Conservation (phyloP, 2,888 invertebrate species). For the Mycalesis mineus region DNA sequence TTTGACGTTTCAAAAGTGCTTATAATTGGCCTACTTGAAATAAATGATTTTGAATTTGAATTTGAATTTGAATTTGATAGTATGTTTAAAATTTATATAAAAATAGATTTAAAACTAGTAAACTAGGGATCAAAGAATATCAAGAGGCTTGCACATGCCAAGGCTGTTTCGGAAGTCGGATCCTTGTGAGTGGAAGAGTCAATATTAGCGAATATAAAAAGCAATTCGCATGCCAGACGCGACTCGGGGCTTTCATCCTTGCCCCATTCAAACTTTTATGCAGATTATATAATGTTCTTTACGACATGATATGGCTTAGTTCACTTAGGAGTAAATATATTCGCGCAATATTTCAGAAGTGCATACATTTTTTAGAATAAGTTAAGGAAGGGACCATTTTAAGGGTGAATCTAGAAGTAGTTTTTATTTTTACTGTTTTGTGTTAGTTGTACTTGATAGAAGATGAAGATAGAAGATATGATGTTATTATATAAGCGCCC, state of each 20-base stretch:
- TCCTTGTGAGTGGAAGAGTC: constrained; percentile 51
- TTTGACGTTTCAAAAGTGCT: no score
- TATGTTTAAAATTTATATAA: background rate
- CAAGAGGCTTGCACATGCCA: constrained; percentile 13
- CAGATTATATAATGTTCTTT: constrained; percentile 74
- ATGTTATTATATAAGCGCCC: no score
- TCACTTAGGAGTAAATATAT: constrained; percentile 73
- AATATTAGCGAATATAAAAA: constrained; percentile 63
- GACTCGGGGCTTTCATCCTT: constrained; percentile 66
- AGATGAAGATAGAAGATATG: no score
- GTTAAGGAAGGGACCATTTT: background rate
- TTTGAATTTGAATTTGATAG: no score
- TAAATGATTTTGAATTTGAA: no score
- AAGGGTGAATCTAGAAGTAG: no score
- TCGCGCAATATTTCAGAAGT: constrained; percentile 43
- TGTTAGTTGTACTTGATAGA: no score
- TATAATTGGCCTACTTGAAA: no score
- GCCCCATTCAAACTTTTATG: constrained; percentile 75
- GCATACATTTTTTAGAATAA: constrained; percentile 35
- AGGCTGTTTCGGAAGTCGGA: constrained; percentile 6
- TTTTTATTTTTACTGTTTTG: no score
- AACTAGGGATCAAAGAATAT: constrained; percentile 19
- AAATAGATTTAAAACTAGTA: background rate
- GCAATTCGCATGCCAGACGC: constrained; percentile 72
- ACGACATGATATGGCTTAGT: constrained; percentile 72